Percentiles rank a stretch among this genome's conserved stretches.
phyloP scores from a whole-genome alignment of 2,113 vertebrate genomes.

The Elephas maximus region DNA sequence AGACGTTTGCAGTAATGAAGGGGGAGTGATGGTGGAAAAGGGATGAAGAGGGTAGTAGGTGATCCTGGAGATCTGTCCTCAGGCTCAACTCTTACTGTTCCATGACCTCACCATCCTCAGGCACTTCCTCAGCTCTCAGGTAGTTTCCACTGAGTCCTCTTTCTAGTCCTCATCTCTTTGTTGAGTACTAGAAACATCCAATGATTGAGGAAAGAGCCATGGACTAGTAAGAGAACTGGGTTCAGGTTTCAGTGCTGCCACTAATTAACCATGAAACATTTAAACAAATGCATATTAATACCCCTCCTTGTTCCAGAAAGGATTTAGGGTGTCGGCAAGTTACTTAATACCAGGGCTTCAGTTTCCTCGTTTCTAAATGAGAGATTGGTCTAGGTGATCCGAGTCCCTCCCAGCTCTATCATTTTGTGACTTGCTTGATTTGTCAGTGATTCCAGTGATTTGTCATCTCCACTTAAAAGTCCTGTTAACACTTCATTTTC shows the following conservation, averaged over 20 bases:
- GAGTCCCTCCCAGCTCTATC: slow-evolving; percentile 15
- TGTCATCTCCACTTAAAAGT: slow-evolving; percentile 27
- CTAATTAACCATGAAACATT: slow-evolving; percentile 61
- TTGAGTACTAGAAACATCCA: not conserved
- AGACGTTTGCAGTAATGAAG: not conserved
- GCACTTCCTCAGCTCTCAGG: not conserved
- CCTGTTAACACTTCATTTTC: slow-evolving; percentile 16
- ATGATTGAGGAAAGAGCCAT: slow-evolving; percentile 10
- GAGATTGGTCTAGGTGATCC: not conserved
- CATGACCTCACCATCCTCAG: not conserved
- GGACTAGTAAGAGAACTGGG: not conserved
- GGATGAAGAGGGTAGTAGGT: not conserved
- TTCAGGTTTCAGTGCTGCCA: slow-evolving; percentile 51
- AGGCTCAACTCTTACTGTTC: not conserved
- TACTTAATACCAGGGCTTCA: slow-evolving; percentile 58
- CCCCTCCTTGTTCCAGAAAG: slow-evolving; percentile 74
- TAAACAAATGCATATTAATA: slow-evolving; percentile 66
- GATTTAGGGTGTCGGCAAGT: slow-evolving; percentile 66
- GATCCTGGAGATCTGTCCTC: not conserved
- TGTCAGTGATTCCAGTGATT: slow-evolving; percentile 22
- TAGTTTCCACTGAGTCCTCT: not conserved
- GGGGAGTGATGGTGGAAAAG: not conserved
- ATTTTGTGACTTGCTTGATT: slow-evolving; percentile 13
- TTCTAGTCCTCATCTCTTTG: not conserved
- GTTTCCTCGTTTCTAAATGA: slow-evolving; percentile 63